These are phyloP conservation scores for Dinocampus coccinellae DNA, from an alignment of 2,888 invertebrate genomes.

Conservation along the genomic window DNA sequence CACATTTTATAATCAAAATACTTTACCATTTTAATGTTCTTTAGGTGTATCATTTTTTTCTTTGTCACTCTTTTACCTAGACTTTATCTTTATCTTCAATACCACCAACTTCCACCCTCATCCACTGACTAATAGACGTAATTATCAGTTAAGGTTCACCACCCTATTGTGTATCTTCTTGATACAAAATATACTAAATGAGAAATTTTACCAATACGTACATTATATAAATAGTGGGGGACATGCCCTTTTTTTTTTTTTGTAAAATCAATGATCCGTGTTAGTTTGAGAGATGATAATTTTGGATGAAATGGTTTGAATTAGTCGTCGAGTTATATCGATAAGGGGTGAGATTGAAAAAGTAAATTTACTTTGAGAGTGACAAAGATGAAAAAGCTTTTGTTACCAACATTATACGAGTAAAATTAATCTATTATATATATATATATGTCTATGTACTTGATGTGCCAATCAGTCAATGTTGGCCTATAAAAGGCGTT, in stretches of 20 bases:
- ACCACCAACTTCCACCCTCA: constrained; percentile 6
- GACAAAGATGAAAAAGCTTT: neutral
- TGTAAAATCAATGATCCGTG: constrained; percentile 39
- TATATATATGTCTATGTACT: neutral
- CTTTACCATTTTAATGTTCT: constrained; percentile 30
- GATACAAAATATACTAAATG: constrained; percentile 34
- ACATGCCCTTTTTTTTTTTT: constrained; percentile 10
- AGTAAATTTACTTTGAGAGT: neutral
- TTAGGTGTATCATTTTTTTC: constrained; percentile 34
- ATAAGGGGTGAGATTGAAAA: neutral
- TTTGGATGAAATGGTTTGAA: constrained; percentile 49
- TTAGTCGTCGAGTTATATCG: constrained; percentile 43
- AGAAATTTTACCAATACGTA: constrained; percentile 7
- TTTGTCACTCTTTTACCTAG: neutral
- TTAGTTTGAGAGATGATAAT: constrained; percentile 42
- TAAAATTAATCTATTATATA: neutral
- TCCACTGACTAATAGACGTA: constrained; percentile 46
- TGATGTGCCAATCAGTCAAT: constrained; percentile 21
- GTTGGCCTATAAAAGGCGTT: constrained; percentile 12
- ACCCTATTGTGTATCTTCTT: constrained; percentile 5
- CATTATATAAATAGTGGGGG: neutral
- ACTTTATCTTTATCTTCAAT: neutral
- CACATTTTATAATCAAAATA: neutral
- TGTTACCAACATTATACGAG: neutral
- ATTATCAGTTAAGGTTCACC: constrained; percentile 40